Base-by-base conservation (phyloP, 2,113 vertebrate genomes). In the Anser cygnoides region DNA sequence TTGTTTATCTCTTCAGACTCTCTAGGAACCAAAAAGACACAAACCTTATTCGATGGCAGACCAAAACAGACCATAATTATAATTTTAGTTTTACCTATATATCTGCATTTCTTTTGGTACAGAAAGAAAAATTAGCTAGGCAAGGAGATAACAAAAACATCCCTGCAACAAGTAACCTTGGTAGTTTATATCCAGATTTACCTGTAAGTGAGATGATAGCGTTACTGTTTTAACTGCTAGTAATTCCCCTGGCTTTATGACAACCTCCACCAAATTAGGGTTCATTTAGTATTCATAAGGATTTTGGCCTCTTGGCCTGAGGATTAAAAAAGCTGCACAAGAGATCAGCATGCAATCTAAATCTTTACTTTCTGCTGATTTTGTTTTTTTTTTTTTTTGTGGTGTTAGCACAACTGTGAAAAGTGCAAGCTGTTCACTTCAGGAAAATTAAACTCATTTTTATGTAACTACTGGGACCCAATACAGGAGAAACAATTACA, bases 381-480 rank as follows among this genome's bases (percentile, higher is more conserved):
- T 91, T 31, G 7, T 3, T 29, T 82, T 76, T 82, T 49, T 82
- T 35, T 35, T 35, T 35, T 35, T 80, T 82, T 39, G 31, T 89
- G 26, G 54, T 70, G 33, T 75, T 90, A 92, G 74, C 84, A 92
- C 54, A 94, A 66, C 31, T 28, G 66, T 66, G 68, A 70, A 59
- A 95, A 91, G 50, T 46, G 46, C 18, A 88, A 90, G 57, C 71
- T 94, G 89, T 81, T 96, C 77, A 82, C 87, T 58, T 66, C 86
- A 95, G 54, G 73, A 94, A 96, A 93, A 95, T 84, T 54, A 92
- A 96, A 82, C 77, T 92, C 50, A 68, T 89, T 96, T 95, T 94
- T 87, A 95, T 91, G 70, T 79, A 84, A 76, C 92, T 82, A 70
- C 49, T 92, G 95, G 95, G 93, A 96, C 80, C 20, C 52, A 70